Evolutionary conservation across 1,140 invertebrate species (phyloP), one percentile per base, ranked within the genome.

Genomic region (Tetramorium simillimum): DNA sequence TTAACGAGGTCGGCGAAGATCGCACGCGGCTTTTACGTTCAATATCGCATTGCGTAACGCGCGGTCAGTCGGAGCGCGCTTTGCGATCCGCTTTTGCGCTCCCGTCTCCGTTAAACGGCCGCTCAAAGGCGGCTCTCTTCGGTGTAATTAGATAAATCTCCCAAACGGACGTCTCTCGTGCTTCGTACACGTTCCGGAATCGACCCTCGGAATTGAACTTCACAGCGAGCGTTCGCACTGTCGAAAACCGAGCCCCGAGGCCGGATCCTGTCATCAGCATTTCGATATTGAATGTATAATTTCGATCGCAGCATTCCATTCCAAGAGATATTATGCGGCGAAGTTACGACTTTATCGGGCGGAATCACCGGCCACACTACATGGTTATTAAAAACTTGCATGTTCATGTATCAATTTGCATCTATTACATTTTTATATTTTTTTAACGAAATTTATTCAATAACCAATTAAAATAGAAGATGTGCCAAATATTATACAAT

Each of bases 1-100:
- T 70, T 70, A 81, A 84, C 80, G 28, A 62, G 80, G 53, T 73
- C 69, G 21, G 21, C 37, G 78, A 81, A 81, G 78, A 81, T 81
- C 49, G 78, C 33, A 51, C 56, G 56, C 56, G 53, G 80, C 80
- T 84, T 84, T 84, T 84, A 73, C 69, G 40, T 37, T 60, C 80
- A 21, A 75, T 75, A 84, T 60, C 53, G 53, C 56, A 37, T 73
- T 82, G 67, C 80, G 60, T 81, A 81, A 81, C 28, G n/a, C 12
- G 43, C 24, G 43, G 58, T 62, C 40, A 46, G 40, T 24, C 75
- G 56, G 14, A 63, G 21, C 60, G 43, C 28, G 65, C 78, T 70
- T 80, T 58, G 69, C 69, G 80, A 82, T 82, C 40, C 51, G 77
- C 78, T 58, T 72, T 58, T 33, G 3, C 33, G 24, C 43, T 67